phyloP scores from a whole-genome alignment of 2,888 invertebrate genomes.

The Eudemis profundana region DNA sequence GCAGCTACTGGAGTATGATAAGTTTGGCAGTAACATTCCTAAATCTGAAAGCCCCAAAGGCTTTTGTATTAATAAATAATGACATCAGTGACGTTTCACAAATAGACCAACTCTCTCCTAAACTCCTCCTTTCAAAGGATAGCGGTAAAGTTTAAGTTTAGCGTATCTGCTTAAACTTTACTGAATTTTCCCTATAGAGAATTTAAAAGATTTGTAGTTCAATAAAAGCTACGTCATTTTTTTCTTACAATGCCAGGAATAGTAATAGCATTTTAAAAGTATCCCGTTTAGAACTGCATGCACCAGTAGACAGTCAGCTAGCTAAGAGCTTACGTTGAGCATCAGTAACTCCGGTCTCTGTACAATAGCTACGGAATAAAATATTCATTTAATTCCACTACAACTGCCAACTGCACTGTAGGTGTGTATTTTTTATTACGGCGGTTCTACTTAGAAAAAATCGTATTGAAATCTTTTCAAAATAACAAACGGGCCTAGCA shows the following conservation, averaged over 20 bases:
- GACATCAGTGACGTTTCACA: conserved; percentile 52
- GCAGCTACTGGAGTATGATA: conserved; percentile 40
- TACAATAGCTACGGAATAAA: background rate
- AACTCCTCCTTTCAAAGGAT: background rate
- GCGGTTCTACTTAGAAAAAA: no score
- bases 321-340: conserved; percentile 8
- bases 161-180: no score
- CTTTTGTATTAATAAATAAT: conserved; percentile 59
- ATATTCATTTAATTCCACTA: background rate
- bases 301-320: background rate
- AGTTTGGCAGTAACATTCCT: conserved; percentile 57
- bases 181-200: no score
- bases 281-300: conserved; percentile 14
- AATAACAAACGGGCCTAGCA: no score
- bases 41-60: conserved; percentile 66
- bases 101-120: conserved; percentile 5
- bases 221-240: background rate
- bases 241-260: background rate
- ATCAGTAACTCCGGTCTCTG: background rate
- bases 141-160: background rate
- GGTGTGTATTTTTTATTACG: no score
- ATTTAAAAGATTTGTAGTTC: background rate
- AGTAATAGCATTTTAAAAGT: background rate
- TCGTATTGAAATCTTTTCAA: no score
- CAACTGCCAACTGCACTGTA: no score